phyloP scores from a whole-genome alignment of 1,140 invertebrate species.

The Platyscapa corneri region DNA sequence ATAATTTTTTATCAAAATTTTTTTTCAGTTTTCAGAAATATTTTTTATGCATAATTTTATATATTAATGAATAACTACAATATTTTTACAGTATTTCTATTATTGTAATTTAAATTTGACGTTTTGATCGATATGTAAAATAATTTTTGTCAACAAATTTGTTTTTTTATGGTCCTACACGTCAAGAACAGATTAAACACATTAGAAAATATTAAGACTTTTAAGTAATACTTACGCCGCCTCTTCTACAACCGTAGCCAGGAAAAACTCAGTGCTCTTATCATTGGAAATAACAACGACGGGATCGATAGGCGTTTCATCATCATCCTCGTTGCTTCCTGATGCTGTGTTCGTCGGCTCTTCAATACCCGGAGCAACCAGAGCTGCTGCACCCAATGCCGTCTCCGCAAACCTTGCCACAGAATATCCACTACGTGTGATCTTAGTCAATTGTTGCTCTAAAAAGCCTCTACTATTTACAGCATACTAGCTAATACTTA shows the following conservation, averaged over 20 bases:
- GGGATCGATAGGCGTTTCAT: conserved; percentile 75
- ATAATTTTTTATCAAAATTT: too few species aligned
- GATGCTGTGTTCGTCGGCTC: conserved; percentile 91
- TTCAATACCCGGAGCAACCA: conserved; percentile 78
- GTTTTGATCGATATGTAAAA: too few species aligned
- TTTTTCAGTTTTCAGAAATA: too few species aligned
- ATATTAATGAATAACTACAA: too few species aligned
- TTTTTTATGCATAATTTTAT: too few species aligned
- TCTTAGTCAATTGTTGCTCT: conserved; percentile 71
- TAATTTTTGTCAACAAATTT: too few species aligned
- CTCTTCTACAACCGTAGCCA: conserved; percentile 88
- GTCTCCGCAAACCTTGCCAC: conserved; percentile 85
- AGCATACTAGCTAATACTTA: conserved; percentile 20
- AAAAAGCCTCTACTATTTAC: conserved; percentile 67
- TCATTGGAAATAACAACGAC: conserved; percentile 87
- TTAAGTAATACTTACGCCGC: conserved; percentile 77
- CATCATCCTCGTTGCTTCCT: conserved; percentile 91
- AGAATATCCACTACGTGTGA: conserved; percentile 76
- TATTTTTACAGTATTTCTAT: too few species aligned
- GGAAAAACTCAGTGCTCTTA: conserved; percentile 91
- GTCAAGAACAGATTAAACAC: too few species aligned
- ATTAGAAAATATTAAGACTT: too few species aligned
- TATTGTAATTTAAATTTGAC: too few species aligned
- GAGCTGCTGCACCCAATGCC: conserved; percentile 79
- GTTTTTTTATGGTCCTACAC: too few species aligned